These are phyloP conservation scores for Montipora sp. DNA, from an alignment of 64 coral and sea anemone genomes.

Conservation along the genomic window DNA sequence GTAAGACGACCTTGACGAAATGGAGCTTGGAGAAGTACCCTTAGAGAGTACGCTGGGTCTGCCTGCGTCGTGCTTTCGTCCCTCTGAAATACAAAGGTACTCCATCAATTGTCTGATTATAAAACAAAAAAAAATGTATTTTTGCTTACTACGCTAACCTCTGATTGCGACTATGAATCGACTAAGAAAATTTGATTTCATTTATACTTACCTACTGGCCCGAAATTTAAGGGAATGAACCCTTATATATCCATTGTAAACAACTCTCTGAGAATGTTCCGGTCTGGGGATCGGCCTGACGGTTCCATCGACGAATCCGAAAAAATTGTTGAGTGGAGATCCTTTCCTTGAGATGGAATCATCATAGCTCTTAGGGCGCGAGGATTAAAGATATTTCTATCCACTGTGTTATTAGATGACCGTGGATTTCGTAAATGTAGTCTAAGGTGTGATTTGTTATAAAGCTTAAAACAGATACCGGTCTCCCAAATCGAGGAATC, in stretches of 20 bases:
- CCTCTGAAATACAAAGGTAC: too few species aligned
- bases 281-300: neutral
- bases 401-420: constrained; percentile 47
- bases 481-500: constrained; percentile 22
- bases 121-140: too few species aligned
- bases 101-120: too few species aligned
- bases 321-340: constrained; percentile 8
- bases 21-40: too few species aligned
- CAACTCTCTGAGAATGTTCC: neutral
- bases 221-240: neutral
- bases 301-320: constrained; percentile 22
- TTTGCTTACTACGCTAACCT: too few species aligned
- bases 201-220: constrained; percentile 36
- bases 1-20: too few species aligned
- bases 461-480: constrained; percentile 33
- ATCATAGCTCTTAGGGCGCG: constrained; percentile 10
- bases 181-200: constrained; percentile 53
- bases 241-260: neutral
- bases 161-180: neutral
- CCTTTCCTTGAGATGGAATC: neutral
- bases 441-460: constrained; percentile 42
- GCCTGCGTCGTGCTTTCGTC: neutral
- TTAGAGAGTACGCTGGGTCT: neutral
- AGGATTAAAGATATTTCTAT: constrained; percentile 18
- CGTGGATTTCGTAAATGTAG: constrained; percentile 32